These are phyloP conservation scores for Altica lythri DNA, from an alignment of 2,888 invertebrate species.

Conservation along the genomic window DNA sequence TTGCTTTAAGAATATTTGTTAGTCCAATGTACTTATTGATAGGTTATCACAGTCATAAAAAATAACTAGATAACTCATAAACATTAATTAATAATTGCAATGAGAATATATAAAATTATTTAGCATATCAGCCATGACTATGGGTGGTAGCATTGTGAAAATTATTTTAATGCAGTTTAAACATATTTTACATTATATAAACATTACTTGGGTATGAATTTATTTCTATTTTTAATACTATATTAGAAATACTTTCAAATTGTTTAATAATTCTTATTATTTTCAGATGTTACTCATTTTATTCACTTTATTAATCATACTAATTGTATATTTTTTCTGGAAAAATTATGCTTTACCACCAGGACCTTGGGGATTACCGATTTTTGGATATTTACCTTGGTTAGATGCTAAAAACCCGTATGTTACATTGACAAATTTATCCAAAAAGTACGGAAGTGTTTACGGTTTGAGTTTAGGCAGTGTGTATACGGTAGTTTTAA, in stretches of 20 bases:
- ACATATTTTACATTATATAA: not conserved
- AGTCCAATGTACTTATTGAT: no score
- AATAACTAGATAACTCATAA: no score
- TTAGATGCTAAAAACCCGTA: conserved; percentile 73
- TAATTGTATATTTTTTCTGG: conserved; percentile 31
- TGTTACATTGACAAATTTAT: conserved; percentile 68
- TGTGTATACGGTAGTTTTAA: conserved; percentile 75
- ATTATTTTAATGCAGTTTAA: not conserved
- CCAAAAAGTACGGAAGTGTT: conserved; percentile 73
- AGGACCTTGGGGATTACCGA: conserved; percentile 78
- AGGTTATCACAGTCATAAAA: no score
- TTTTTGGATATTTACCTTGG: conserved; percentile 80
- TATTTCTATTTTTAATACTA: not conserved
- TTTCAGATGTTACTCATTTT: conserved; percentile 43
- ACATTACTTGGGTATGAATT: not conserved
- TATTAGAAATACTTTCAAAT: not conserved
- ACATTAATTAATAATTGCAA: no score
- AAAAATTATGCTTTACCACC: conserved; percentile 65
- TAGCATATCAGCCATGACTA: no score
- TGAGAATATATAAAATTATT: no score
- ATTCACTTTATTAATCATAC: conserved; percentile 28
- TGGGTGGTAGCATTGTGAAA: no score
- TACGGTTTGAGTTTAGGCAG: conserved; percentile 77
- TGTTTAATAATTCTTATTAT: conserved; percentile 16
- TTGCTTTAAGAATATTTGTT: no score